Evolutionary conservation across 2,888 invertebrate species (phyloP).

Genomic region (Cantharis lateralis): DNA sequence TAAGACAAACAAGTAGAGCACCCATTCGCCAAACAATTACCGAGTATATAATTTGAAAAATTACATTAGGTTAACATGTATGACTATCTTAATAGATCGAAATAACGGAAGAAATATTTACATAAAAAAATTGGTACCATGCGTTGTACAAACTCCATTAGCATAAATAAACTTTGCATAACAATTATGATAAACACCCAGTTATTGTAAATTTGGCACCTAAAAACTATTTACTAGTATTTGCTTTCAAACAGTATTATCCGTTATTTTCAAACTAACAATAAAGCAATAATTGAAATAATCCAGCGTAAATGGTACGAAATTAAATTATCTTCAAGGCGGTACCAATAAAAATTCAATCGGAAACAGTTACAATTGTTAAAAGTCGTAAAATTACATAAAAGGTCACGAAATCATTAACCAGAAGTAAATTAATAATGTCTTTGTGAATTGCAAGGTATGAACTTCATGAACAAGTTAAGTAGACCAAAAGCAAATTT

Average conservation of each 20-base stretch:
- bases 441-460: background rate
- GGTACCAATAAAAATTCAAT: background rate
- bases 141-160: background rate
- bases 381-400: background rate
- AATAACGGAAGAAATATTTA: background rate
- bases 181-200: background rate
- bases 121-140: background rate
- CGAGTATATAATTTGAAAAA: constrained; percentile 1
- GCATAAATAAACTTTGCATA: background rate
- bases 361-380: background rate
- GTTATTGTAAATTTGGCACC: background rate
- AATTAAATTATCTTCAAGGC: background rate
- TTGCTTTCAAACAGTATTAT: background rate
- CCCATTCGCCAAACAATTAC: constrained; percentile 7
- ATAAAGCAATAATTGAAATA: background rate
- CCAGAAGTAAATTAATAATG: background rate
- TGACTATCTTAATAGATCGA: constrained; percentile 1
- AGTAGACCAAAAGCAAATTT: background rate
- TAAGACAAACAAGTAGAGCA: constrained; percentile 13
- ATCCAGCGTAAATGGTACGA: background rate
- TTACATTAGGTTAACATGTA: background rate
- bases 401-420: background rate
- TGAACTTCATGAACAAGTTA: background rate
- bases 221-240: background rate
- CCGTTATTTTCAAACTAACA: background rate